These are phyloP conservation scores for Charina bottae DNA, from an alignment of 2,113 vertebrate species.

Conservation along the genomic window DNA sequence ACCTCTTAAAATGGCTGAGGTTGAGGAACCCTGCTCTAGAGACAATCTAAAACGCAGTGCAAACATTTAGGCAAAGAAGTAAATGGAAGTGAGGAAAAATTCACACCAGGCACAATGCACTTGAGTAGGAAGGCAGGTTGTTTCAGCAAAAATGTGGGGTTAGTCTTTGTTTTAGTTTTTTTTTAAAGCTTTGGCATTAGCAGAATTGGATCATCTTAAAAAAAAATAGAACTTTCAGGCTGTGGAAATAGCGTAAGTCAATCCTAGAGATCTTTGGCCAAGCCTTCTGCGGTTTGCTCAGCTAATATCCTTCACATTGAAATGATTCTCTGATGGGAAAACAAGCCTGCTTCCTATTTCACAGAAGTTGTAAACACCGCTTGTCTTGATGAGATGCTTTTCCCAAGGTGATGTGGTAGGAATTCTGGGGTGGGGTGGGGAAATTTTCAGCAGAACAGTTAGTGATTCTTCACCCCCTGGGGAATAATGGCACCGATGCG, in stretches of 20 bases:
- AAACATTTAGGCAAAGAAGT: not conserved
- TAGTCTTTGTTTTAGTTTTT: not conserved
- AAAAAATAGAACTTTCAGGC: too few relatives aligned
- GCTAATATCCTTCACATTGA: not conserved
- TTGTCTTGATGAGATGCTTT: not conserved
- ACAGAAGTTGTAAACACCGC: not conserved
- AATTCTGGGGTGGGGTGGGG: not conserved
- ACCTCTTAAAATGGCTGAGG: too few relatives aligned
- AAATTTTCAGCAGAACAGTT: conserved; percentile 8
- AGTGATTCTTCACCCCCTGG: conserved; percentile 49
- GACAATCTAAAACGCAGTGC: not conserved
- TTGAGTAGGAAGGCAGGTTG: too few relatives aligned
- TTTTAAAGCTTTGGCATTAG: not conserved
- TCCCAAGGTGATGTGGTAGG: not conserved
- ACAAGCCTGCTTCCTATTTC: not conserved
- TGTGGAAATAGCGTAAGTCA: too few relatives aligned
- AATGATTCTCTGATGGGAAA: not conserved
- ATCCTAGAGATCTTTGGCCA: not conserved
- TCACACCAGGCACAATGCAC: too few relatives aligned
- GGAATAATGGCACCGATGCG: conserved; percentile 56
- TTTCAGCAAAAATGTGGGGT: not conserved
- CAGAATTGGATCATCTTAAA: not conserved
- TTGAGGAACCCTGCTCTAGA: not conserved
- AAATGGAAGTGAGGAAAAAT: not conserved
- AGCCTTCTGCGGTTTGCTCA: not conserved